Percentiles rank a stretch among this genome's conserved stretches.
Evolutionary conservation across 2,113 vertebrate genomes (phyloP).

Genomic region (Eretmochelys imbricata): DNA sequence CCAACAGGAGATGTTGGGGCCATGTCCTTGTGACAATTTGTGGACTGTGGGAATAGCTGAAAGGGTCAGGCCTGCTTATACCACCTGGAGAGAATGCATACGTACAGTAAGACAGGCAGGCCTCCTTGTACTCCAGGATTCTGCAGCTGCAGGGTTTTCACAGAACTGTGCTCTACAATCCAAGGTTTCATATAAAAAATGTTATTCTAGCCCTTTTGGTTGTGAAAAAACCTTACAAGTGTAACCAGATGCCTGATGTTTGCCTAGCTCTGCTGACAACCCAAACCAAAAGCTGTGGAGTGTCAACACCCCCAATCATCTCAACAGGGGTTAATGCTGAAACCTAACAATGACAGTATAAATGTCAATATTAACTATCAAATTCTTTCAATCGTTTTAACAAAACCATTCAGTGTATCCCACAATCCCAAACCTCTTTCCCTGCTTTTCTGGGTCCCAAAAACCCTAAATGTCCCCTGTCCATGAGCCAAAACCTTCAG

Average conservation of each 20-base stretch:
- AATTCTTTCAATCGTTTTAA: neutral
- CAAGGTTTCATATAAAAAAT: neutral
- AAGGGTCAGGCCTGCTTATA: neutral
- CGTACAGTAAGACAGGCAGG: neutral
- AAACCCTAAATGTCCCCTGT: neutral
- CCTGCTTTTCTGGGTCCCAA: neutral
- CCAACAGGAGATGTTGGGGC: accelerated
- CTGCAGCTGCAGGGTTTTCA: neutral
- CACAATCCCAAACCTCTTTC: neutral
- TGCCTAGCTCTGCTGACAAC: neutral
- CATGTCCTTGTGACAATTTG: neutral
- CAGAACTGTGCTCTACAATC: neutral
- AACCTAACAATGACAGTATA: neutral
- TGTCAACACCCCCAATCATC: neutral
- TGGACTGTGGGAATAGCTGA: neutral
- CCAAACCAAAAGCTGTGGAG: neutral
- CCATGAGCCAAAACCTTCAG: neutral
- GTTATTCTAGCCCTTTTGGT: neutral
- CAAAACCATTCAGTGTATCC: neutral
- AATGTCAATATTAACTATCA: neutral
- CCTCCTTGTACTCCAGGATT: neutral
- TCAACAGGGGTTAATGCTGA: neutral
- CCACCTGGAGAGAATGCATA: accelerated
- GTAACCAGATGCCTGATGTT: neutral
- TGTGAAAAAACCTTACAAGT: no score